Base-by-base conservation (phyloP, 1,140 invertebrate genomes). In the Panulirus ornatus region DNA sequence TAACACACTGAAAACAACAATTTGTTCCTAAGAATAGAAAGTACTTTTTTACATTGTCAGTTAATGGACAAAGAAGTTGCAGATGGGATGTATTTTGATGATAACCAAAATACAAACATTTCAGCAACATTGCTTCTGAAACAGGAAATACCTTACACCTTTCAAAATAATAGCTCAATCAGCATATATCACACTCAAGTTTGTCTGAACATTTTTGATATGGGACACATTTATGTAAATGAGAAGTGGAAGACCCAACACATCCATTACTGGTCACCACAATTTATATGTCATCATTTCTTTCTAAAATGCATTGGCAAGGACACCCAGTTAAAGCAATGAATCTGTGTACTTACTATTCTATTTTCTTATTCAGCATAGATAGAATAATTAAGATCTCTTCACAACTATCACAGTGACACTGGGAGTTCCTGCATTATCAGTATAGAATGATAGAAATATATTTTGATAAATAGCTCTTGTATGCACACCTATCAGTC, bases 401-500 rank as follows among this genome's bases (percentile, higher is more conserved):
- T 22, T 66, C 3, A 58, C 14, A 66, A 66, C 22, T 8, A 6
- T 27, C n/a, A 66, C n/a, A 66, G 11, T 58, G 22, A 58, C 3
- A 66, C n/a, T 66, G n/a, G 27, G n/a, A 66, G 58, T 27, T 66
- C n/a, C n/a, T 66, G n/a, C 58, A 66, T 58, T 58, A 58, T 14
- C 19, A 58, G 5, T 27, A 66, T 0, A 30, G 2, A 5, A 6
- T 0, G n/a, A 5, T 3, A n/a, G 11, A 30, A 66, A 30, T 66
- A 30, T 66, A 58, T 19, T 58, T 58, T 58, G 14, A 1, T 58
- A 22, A 47, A 47, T 47, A 58, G 54, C 54, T 3, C 19, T 58
- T 58, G 54, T 58, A 22, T 58, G 54, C 19, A 19, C 19, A 1
- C 54, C 19, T 47, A 58, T 58, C 11, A 58, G 54, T 14, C 1